phyloP scores from a whole-genome alignment of 2,113 vertebrate species.

The Parus major region DNA sequence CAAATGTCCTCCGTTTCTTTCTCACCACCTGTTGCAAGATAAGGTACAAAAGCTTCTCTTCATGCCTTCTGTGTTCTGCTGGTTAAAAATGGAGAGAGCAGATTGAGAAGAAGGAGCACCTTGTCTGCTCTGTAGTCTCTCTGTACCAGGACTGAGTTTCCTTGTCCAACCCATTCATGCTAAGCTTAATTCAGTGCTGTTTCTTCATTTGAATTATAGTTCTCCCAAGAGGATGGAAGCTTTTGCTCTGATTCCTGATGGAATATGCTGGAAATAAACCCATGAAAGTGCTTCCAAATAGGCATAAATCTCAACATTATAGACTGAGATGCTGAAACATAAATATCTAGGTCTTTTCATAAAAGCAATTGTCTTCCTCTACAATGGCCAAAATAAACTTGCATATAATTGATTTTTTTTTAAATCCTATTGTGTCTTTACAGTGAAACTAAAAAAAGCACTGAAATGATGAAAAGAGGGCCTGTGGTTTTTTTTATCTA shows the following conservation, averaged over 20 bases:
- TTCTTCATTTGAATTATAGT: not conserved
- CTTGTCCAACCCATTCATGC: not conserved
- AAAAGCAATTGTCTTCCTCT: not conserved
- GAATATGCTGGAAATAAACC: not conserved
- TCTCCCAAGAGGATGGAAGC: not conserved
- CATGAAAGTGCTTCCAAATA: not conserved
- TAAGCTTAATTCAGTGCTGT: not conserved
- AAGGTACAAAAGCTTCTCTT: not conserved
- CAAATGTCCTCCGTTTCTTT: not conserved
- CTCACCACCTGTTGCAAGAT: not conserved
- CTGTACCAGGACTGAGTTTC: not conserved
- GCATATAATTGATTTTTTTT: not conserved
- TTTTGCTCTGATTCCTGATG: not conserved
- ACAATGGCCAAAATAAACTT: not conserved
- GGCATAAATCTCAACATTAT: not conserved
- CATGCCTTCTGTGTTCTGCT: not conserved
- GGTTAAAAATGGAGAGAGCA: not conserved
- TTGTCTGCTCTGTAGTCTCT: not conserved
- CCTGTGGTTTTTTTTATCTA: not conserved
- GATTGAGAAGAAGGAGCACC: not conserved
- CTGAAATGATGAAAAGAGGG: not conserved
- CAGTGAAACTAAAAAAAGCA: not conserved
- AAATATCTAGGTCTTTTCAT: not conserved
- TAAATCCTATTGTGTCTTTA: not conserved
- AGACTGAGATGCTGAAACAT: not conserved